Base-by-base conservation (phyloP, 2,797 vertebrate genomes). In the Taeniopygia guttata region DNA sequence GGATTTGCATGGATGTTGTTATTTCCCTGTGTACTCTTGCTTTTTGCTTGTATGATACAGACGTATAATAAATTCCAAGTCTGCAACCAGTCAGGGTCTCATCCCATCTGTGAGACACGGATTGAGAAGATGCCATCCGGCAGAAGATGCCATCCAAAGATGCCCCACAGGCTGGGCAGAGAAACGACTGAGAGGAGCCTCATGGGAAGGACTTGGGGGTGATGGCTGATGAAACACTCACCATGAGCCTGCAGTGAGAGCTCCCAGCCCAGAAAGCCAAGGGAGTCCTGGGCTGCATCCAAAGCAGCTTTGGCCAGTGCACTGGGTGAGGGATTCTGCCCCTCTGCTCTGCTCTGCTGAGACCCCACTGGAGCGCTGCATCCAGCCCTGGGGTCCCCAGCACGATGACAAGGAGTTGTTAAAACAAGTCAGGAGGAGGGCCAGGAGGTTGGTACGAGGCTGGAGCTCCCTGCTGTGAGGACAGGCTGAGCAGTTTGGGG, bases 241-340 rank as follows among this genome's bases (percentile, higher is more conserved):
- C 10, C 56, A 8, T 1, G 23, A 43, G 27, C 13, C 0, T 0
- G 16, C 36, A 69, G 5, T 30, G 16, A 45, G 43, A 4, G 23
- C 32, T 62, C 32, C 9, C 55, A 82, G 22, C 19, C 32, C 55
- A 43, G 42, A 62, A n/a, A 46, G 2, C 25, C 34, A 88, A 3
- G 10, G 17, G 5, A 56, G n/a, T 69, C 20, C 27, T 38, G 49
- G 34, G 36, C 43, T 83, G 51, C 51, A 64, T 43, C 23, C n/a
- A 82, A 49, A 55, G 63, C 0, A 49, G 23, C 2, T 1, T 9
- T 49, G 63, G 49, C 23, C 48, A 75, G 43, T 19, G 43, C 36
- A 16, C 0, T 1, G 4, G 55, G 19, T 10, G 19, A 62, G 16
- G 32, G 30, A 16, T 25, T 59, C 15, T 40, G 1, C 8, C 5